Percentiles rank a stretch among this genome's conserved stretches.
These are phyloP conservation scores for Polyommatus icarus DNA, from an alignment of 2,888 invertebrate species.

Conservation along the genomic window DNA sequence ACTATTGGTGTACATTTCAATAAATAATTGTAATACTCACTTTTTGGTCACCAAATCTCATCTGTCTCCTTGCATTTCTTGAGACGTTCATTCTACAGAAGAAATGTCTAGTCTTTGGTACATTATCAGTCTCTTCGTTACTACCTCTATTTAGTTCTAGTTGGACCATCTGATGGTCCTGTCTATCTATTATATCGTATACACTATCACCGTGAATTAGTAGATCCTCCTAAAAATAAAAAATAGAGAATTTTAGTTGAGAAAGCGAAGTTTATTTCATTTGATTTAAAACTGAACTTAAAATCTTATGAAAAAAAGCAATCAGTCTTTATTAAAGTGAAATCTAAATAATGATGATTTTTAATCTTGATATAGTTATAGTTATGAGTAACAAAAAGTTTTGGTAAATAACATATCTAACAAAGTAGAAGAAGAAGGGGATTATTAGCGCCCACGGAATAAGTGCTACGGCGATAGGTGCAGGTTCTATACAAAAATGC, in stretches of 20 bases:
- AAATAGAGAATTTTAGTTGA: neutral
- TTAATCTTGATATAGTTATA: too few species aligned
- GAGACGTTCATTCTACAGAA: slow-evolving; percentile 99
- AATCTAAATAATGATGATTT: too few species aligned
- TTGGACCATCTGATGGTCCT: slow-evolving; percentile 98
- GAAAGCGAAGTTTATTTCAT: too few species aligned
- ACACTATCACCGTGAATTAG: slow-evolving; percentile 99
- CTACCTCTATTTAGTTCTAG: slow-evolving; percentile 88
- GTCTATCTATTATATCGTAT: slow-evolving; percentile 99
- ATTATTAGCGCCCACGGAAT: neutral
- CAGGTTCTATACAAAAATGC: neutral
- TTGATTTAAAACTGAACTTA: neutral
- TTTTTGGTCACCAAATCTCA: slow-evolving; percentile 99
- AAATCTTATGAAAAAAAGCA: neutral
- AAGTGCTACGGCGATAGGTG: neutral
- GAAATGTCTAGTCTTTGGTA: slow-evolving; percentile 88
- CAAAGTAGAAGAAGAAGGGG: neutral
- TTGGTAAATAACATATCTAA: too few species aligned
- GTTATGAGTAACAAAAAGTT: too few species aligned
- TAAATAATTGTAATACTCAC: slow-evolving; percentile 68
- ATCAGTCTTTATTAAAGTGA: too few species aligned
- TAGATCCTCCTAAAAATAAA: slow-evolving; percentile 92
- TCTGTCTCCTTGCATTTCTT: slow-evolving; percentile 96
- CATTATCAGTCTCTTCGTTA: slow-evolving; percentile 77
- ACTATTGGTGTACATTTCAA: neutral